These are phyloP conservation scores for Zosterops lateralis DNA, from an alignment of 2,113 vertebrate species.

Conservation along the genomic window DNA sequence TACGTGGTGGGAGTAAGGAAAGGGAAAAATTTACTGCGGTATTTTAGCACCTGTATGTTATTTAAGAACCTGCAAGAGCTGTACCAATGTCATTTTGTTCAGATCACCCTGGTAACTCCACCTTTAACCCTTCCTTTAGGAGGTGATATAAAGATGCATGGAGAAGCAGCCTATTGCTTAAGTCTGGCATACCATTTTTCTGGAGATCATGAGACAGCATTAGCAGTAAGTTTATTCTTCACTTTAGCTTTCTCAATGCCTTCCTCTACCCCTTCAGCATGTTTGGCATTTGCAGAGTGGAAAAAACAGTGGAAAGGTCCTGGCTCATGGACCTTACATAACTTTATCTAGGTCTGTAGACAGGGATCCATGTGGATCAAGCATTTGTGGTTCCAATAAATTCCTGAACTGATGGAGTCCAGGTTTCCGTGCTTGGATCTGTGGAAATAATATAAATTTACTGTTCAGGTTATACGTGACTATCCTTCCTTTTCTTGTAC, in stretches of 20 bases:
- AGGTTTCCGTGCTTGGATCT: not conserved
- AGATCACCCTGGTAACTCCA: not conserved
- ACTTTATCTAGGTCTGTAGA: not conserved
- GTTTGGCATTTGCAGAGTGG: not conserved
- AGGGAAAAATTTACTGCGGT: not conserved
- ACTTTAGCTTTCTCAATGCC: not conserved
- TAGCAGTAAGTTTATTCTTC: conserved; percentile 69
- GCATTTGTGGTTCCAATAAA: not conserved
- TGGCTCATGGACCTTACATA: not conserved
- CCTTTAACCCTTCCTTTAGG: conserved; percentile 56
- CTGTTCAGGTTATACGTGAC: not conserved
- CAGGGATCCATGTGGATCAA: not conserved
- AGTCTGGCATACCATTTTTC: conserved; percentile 74
- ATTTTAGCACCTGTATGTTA: not conserved
- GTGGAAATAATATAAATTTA: not conserved
- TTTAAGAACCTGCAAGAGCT: not conserved
- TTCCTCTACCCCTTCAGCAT: not conserved
- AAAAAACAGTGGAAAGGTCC: not conserved
- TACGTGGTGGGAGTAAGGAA: not conserved
- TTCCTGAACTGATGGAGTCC: not conserved
- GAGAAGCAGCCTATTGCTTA: conserved; percentile 77
- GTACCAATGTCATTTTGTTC: not conserved
- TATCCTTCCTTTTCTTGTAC: not conserved
- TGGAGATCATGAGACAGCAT: conserved; percentile 71
- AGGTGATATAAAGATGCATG: conserved; percentile 70